Evolutionary conservation across 2,888 invertebrate species (phyloP).

Genomic region (Epistrophe grossulariae): DNA sequence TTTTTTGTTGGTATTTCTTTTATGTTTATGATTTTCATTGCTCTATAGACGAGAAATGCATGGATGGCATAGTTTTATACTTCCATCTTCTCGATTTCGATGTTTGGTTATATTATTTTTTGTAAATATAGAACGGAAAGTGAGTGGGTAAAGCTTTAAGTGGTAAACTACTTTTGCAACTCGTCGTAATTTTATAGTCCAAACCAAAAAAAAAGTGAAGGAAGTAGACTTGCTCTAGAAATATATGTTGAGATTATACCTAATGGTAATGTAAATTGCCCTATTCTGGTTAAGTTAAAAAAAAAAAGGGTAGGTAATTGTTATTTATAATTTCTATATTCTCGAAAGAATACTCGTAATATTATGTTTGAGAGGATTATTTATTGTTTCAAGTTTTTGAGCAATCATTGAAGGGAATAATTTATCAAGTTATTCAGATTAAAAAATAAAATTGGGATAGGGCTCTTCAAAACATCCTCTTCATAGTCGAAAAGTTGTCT

Average conservation of each 20-base stretch:
- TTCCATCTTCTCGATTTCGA: not conserved
- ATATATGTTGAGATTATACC: not conserved
- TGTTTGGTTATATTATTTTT: not conserved
- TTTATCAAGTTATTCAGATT: not conserved
- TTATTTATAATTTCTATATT: not conserved
- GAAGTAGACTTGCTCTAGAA: not conserved
- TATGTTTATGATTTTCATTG: not conserved
- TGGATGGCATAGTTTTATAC: not conserved
- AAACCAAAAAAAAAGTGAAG: not conserved
- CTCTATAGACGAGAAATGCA: conserved; percentile 16
- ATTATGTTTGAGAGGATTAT: not conserved
- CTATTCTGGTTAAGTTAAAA: not conserved
- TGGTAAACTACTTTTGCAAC: not conserved
- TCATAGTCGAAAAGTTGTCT: too few species aligned
- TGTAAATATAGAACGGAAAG: conserved; percentile 28
- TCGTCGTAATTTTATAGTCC: conserved; percentile 2
- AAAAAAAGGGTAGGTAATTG: not conserved
- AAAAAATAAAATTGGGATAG: not conserved
- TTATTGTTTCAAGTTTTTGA: not conserved
- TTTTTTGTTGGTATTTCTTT: not conserved
- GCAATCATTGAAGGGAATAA: not conserved
- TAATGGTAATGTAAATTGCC: conserved; percentile 8
- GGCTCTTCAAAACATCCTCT: not conserved
- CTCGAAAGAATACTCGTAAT: not conserved
- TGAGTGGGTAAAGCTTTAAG: not conserved